phyloP scores from a whole-genome alignment of 2,797 vertebrate species.

The Ctenosaura bakeri region DNA sequence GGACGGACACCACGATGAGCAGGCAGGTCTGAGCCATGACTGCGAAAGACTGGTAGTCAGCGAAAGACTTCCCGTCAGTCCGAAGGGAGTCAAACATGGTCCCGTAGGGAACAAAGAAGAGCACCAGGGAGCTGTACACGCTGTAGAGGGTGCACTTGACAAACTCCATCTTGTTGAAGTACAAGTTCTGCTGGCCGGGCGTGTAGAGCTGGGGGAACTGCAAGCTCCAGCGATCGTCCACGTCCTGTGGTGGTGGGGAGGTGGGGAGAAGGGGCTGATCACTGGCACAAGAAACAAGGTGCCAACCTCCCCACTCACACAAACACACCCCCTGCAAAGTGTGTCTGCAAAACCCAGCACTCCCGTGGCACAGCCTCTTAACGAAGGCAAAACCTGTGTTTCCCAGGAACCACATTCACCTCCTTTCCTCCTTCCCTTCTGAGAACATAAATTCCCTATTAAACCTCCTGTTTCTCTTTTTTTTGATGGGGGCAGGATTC shows the following conservation, averaged over 20 bases:
- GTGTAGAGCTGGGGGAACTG: constrained; percentile 90
- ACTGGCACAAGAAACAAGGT: background rate
- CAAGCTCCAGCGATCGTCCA: constrained; percentile 93
- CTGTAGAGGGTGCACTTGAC: constrained; percentile 87
- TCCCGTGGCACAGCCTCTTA: too few relatives aligned
- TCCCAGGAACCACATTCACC: too few relatives aligned
- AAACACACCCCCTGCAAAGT: background rate
- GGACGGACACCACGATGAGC: constrained; percentile 86
- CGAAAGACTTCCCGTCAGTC: constrained; percentile 89
- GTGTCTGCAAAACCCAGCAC: too few relatives aligned
- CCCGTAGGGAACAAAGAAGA: constrained; percentile 93
- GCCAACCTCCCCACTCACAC: background rate
- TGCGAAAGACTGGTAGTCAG: constrained; percentile 79
- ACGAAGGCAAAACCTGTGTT: too few relatives aligned
- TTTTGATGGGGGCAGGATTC: too few relatives aligned
- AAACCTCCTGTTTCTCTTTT: too few relatives aligned
- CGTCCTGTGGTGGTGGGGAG: constrained; percentile 82
- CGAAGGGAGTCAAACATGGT: constrained; percentile 86
- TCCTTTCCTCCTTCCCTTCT: background rate
- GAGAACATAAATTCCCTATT: too few relatives aligned
- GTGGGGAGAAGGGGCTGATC: background rate
- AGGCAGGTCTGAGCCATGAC: constrained; percentile 91
- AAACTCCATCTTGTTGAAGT: constrained; percentile 91
- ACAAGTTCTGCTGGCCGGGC: constrained; percentile 90
- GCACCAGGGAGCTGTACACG: constrained; percentile 93